Evolutionary conservation across 2,113 vertebrate genomes (phyloP).

Genomic region (Notarius lentiginosus): DNA sequence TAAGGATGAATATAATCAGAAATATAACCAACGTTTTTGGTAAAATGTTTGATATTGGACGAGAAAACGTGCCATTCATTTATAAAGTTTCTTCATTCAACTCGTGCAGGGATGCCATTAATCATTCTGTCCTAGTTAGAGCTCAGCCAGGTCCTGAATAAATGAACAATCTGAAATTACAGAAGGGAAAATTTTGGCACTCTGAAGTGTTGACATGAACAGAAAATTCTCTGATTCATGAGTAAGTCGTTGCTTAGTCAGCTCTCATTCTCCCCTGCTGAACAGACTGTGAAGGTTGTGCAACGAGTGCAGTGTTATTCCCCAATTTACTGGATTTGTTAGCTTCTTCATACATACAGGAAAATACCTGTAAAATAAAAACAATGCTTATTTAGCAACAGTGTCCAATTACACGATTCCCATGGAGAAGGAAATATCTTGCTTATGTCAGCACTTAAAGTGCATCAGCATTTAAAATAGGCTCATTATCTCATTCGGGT

Average conservation of each 20-base stretch:
- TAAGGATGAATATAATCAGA: not conserved
- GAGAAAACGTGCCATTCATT: not conserved
- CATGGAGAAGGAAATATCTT: not conserved
- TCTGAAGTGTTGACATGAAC: conserved; percentile 1
- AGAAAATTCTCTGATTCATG: conserved; percentile 14
- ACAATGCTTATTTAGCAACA: not conserved
- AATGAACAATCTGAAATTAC: conserved; percentile 6
- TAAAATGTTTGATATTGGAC: not conserved
- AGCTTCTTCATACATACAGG: not conserved
- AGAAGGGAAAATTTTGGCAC: not conserved
- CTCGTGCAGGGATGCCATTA: not conserved
- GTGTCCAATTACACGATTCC: not conserved
- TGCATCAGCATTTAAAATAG: not conserved
- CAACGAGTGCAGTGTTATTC: not conserved
- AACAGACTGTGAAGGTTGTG: not conserved
- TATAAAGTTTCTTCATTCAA: not conserved
- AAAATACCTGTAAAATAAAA: not conserved
- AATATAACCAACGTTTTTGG: not conserved
- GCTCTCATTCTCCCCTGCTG: not conserved
- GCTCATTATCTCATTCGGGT: not conserved
- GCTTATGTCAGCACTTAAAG: not conserved
- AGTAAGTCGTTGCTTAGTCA: not conserved
- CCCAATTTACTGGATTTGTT: not conserved
- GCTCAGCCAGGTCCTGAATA: not conserved
- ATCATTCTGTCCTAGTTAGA: conserved; percentile 5